A percentile compares a stretch with the other conserved stretches of the same genome.
phyloP scores from a whole-genome alignment of 1,140 invertebrate species.

The Hylyphantes graminicola region DNA sequence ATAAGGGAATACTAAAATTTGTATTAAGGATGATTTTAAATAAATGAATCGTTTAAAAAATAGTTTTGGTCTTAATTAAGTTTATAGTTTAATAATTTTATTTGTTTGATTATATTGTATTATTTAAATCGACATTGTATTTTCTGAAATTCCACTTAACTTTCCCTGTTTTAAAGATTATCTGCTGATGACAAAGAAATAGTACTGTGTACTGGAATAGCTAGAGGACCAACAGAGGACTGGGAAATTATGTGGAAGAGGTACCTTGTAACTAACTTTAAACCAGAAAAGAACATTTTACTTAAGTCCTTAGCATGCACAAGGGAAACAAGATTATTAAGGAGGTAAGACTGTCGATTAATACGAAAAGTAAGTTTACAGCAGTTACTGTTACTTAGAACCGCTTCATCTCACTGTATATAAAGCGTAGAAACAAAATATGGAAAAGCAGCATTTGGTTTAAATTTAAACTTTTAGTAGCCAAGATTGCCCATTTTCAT shows the following conservation, averaged over 20 bases:
- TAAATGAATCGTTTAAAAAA: no score
- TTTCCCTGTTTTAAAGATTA: constrained; percentile 69
- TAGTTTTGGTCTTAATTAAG: no score
- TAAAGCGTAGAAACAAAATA: no score
- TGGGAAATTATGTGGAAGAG: constrained; percentile 85
- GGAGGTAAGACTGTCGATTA: constrained; percentile 10
- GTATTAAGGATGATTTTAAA: no score
- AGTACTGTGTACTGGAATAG: constrained; percentile 84
- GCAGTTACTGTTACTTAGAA: no score
- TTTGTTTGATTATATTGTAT: no score
- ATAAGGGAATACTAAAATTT: neutral
- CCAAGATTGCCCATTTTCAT: no score
- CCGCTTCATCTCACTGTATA: no score
- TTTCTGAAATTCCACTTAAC: no score
- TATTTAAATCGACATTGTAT: no score
- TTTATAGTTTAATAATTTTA: no score
- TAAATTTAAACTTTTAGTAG: neutral
- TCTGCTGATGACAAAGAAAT: constrained; percentile 64
- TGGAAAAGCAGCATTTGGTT: neutral
- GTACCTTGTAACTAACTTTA: constrained; percentile 72
- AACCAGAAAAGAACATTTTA: constrained; percentile 67
- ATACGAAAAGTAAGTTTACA: no score
- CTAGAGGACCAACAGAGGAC: constrained; percentile 77
- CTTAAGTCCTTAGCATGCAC: constrained; percentile 80
- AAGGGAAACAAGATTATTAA: constrained; percentile 65